Base-by-base conservation (phyloP, 2,888 invertebrate genomes). In the Achlya flavicornis region DNA sequence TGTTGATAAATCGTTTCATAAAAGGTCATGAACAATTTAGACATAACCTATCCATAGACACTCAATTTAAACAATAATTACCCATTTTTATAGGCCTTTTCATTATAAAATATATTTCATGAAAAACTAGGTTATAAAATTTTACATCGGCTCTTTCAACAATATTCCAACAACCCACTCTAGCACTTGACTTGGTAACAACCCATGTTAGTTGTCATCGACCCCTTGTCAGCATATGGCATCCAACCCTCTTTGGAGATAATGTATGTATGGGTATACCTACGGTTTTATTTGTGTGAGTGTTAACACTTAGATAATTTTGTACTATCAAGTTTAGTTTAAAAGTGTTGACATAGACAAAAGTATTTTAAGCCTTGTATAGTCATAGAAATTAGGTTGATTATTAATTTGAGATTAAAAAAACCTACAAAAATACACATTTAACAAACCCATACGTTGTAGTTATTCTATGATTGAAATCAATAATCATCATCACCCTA, bases 141-240 rank as follows among this genome's bases (percentile, higher is more conserved):
- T 46, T n/a, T 5, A 7, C 4, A 46, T 38, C 38, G 14, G 14
- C 4, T 43, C 3, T 41, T 41, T 41, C 41, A 41, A 14, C 46
- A n/a, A n/a, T 46, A 46, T 46, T n/a, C n/a, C 46, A 6, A 46
- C n/a, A 46, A 61, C 63, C 62, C 62, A 66, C 68, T 66, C 72
- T 76, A 70, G 72, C 76, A 80, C 75, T 80, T 78, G 76, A 73
- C 70, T 77, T 71, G 67, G 69, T 66, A 74, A 73, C 69, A 66
- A 68, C 66, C 66, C 72, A 68, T 75, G 73, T 65, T 70, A 74
- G 72, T 73, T 75, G 71, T 73, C 74, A 74, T 65, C 75, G 72
- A 72, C 71, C 75, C 74, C 71, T 76, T 72, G 78, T 75, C 72
- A 66, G 41, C 74, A 76, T 75, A 80, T 78, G 77, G 78, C 71